phyloP scores from a whole-genome alignment of 2,113 vertebrate species.

The Sander vitreus region DNA sequence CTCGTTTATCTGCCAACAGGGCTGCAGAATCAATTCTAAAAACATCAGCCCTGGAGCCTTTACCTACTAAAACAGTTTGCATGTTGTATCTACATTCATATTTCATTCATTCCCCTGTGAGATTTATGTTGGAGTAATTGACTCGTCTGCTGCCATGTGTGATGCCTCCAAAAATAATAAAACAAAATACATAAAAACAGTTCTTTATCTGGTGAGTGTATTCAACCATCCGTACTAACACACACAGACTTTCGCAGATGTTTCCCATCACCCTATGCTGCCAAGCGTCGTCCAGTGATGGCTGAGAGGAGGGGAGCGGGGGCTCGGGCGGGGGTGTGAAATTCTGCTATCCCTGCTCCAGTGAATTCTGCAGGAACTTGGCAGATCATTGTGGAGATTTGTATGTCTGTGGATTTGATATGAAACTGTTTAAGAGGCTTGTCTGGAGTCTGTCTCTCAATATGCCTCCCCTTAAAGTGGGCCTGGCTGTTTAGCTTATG shows the following conservation, averaged over 20 bases:
- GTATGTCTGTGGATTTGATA: constrained; percentile 71
- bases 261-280: constrained; percentile 74
- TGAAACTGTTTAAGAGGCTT: constrained; percentile 68
- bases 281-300: constrained; percentile 67
- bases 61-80: constrained; percentile 36
- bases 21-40: constrained; percentile 31
- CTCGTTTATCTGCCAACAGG: constrained; percentile 52
- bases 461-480: constrained; percentile 47
- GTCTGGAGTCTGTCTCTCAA: constrained; percentile 71
- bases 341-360: constrained; percentile 72
- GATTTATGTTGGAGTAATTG: constrained; percentile 35
- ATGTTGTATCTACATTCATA: constrained; percentile 37
- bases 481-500: constrained; percentile 60
- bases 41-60: constrained; percentile 43
- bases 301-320: constrained; percentile 43
- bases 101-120: constrained; percentile 43
- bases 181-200: constrained; percentile 28
- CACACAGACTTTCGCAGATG: constrained; percentile 74
- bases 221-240: constrained; percentile 50
- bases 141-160: constrained; percentile 34
- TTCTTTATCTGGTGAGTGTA: constrained; percentile 53
- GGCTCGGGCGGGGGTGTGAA: constrained; percentile 58
- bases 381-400: constrained; percentile 77
- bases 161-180: constrained; percentile 6
- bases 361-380: constrained; percentile 74